Percentiles rank a stretch among this genome's conserved stretches.
phyloP scores from a whole-genome alignment of 2,797 vertebrate species.

The Gorsachius magnificus region DNA sequence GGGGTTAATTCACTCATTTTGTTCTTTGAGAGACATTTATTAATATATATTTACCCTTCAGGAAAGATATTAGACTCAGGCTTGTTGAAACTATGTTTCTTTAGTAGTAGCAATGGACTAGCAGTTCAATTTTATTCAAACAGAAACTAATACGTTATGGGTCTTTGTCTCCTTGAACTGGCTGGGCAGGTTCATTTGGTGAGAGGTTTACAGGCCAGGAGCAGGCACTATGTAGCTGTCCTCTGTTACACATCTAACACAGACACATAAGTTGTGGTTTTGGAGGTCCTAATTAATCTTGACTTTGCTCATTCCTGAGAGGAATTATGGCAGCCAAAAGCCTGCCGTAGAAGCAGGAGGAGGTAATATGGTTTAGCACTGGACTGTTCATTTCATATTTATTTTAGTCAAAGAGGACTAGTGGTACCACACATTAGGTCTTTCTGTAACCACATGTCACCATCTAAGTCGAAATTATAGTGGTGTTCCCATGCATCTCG shows the following conservation, averaged over 20 bases:
- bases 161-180: neutral
- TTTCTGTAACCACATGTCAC: neutral
- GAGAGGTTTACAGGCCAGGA: neutral
- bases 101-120: neutral
- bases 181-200: neutral
- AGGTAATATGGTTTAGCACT: neutral
- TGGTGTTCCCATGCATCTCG: neutral
- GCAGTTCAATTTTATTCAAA: neutral
- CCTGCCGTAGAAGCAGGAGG: neutral
- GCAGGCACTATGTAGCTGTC: rapidly evolving
- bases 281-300: neutral
- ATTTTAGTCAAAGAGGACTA: neutral
- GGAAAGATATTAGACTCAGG: neutral
- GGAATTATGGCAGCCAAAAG: neutral
- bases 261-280: neutral
- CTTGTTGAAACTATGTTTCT: neutral
- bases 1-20: neutral
- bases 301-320: neutral
- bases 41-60: neutral
- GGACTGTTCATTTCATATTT: neutral
- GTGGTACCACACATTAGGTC: rapidly evolving
- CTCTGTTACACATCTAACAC: neutral
- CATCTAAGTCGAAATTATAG: neutral
- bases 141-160: neutral
- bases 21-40: neutral